A percentile compares a stretch with the other conserved stretches of the same genome.
Evolutionary conservation across 2,113 vertebrate species (phyloP).

Genomic region (Dermatemys mawii): DNA sequence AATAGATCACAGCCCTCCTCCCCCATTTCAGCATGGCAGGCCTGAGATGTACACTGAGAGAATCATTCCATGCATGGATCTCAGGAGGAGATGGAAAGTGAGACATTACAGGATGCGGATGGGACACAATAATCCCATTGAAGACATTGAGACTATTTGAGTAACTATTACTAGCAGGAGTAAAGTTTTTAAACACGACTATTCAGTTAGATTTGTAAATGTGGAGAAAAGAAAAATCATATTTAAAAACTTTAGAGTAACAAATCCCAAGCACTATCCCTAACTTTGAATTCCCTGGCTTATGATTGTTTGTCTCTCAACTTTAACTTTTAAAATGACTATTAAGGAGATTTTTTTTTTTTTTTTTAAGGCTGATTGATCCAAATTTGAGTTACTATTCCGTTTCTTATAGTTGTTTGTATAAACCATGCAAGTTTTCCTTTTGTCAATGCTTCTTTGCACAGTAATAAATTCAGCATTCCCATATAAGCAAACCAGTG

Average conservation of each 20-base stretch:
- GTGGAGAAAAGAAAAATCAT: background rate
- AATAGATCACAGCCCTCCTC: background rate
- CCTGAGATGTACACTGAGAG: accelerated
- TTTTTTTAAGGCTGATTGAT: background rate
- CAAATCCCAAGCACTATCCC: background rate
- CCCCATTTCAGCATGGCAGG: background rate
- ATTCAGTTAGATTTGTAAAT: background rate
- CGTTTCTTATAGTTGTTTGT: background rate
- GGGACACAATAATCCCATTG: background rate
- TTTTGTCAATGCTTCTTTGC: background rate
- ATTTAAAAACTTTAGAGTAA: background rate
- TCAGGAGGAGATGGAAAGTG: background rate
- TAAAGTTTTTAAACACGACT: background rate
- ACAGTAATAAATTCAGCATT: background rate
- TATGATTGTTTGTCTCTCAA: background rate
- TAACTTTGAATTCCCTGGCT: background rate
- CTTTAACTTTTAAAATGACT: background rate
- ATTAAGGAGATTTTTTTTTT: background rate
- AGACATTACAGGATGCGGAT: background rate
- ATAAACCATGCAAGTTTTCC: background rate
- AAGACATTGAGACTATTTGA: background rate
- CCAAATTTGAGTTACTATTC: background rate
- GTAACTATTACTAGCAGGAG: background rate
- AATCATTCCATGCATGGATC: accelerated
- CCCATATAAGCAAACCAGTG: background rate